These are phyloP conservation scores for Andrena bucephala DNA, from an alignment of 2,888 invertebrate species.

Conservation along the genomic window DNA sequence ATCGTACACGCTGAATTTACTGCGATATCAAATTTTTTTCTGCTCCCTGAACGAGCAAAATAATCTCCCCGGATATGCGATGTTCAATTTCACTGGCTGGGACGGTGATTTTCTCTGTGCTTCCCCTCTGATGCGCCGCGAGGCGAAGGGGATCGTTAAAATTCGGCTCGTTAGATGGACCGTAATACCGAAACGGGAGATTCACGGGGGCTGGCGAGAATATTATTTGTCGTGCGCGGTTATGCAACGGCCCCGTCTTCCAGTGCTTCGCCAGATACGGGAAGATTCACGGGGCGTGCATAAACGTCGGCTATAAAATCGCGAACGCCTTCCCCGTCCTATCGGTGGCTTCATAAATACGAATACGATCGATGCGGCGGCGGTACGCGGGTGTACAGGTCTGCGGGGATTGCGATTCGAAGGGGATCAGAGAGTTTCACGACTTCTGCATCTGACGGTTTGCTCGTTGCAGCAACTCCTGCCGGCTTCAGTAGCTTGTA, in stretches of 20 bases:
- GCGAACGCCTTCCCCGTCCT: not conserved
- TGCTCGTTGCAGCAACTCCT: constrained; percentile 1
- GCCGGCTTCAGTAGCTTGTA: not conserved
- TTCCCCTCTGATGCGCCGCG: not conserved
- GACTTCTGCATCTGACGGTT: constrained; percentile 32
- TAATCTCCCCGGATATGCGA: constrained; percentile 4
- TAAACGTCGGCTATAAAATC: constrained; percentile 20
- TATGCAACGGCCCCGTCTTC: not conserved
- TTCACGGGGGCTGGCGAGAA: not conserved
- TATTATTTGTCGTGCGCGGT: constrained; percentile 23
- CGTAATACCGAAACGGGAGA: not conserved
- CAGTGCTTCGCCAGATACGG: not conserved
- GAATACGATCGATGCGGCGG: constrained; percentile 17
- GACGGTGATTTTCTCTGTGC: not conserved
- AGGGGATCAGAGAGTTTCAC: constrained; percentile 19
- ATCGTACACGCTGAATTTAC: constrained; percentile 21
- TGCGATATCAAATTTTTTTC: constrained; percentile 24
- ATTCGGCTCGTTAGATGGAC: not conserved
- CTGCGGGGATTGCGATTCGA: constrained; percentile 1
- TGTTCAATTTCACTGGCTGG: constrained; percentile 11
- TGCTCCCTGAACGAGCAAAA: not conserved
- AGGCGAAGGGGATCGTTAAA: not conserved
- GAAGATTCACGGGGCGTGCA: constrained; percentile 13
- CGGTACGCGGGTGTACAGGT: not conserved
- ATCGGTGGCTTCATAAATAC: constrained; percentile 30